Evolutionary conservation across 2,888 invertebrate species (phyloP).

Genomic region (Cepaea hortensis): DNA sequence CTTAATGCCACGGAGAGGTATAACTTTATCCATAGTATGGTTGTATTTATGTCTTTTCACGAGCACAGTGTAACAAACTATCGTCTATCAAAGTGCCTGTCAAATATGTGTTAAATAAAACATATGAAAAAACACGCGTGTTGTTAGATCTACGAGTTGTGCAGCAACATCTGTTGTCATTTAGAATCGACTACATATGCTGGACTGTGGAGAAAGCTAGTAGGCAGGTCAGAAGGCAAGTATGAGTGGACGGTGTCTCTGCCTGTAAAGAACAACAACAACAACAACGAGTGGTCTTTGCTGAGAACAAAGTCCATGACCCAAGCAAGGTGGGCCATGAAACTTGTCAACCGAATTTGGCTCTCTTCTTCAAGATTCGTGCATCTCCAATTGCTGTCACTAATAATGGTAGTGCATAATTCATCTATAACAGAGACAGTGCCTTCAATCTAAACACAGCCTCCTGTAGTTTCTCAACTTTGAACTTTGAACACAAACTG

Average conservation of each 20-base stretch:
- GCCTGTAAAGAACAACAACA: slow-evolving; percentile 51
- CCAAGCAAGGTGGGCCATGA: slow-evolving; percentile 82
- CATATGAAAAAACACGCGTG: no score
- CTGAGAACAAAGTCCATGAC: slow-evolving; percentile 83
- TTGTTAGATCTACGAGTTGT: background rate
- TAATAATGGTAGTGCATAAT: slow-evolving; percentile 47
- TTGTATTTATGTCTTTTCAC: no score
- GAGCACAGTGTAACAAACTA: no score
- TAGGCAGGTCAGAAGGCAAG: background rate
- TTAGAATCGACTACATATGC: background rate
- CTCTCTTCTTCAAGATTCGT: slow-evolving; percentile 31
- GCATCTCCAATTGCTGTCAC: slow-evolving; percentile 28
- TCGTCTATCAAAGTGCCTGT: no score
- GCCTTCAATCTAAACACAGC: slow-evolving; percentile 96
- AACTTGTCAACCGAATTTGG: slow-evolving; percentile 56
- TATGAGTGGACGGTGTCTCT: slow-evolving; percentile 52
- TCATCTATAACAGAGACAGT: slow-evolving; percentile 67
- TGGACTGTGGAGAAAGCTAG: background rate
- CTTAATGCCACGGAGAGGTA: no score
- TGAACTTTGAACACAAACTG: slow-evolving; percentile 88
- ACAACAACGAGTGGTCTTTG: slow-evolving; percentile 58
- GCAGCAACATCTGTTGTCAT: background rate
- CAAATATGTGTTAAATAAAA: background rate
- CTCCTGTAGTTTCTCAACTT: slow-evolving; percentile 96
- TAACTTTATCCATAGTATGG: no score